A percentile compares a stretch with the other conserved stretches of the same genome.
These are phyloP conservation scores for Hydrolagus colliei DNA, from an alignment of 2,797 vertebrate genomes.

Conservation along the genomic window DNA sequence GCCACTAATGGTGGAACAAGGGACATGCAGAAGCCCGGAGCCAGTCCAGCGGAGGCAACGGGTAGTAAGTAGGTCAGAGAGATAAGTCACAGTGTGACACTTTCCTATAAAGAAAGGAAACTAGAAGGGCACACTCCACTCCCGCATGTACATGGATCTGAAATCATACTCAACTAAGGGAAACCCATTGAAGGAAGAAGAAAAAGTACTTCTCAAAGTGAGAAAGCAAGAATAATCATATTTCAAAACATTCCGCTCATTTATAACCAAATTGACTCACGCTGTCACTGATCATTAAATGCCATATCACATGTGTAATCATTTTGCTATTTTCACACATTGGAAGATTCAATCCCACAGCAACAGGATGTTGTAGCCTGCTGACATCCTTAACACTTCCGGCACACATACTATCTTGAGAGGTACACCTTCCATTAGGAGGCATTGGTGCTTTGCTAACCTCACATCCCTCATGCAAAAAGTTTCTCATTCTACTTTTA, in stretches of 20 bases:
- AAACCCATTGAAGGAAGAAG: background rate
- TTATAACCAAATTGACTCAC: background rate
- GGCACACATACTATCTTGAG: background rate
- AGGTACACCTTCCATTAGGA: constrained; percentile 21
- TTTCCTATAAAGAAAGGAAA: no score
- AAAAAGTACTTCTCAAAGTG: constrained; percentile 2
- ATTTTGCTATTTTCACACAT: background rate
- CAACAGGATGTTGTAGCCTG: no score
- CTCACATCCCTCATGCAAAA: background rate
- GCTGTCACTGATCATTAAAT: background rate
- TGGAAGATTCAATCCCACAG: background rate
- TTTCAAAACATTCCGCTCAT: background rate
- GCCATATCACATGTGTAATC: background rate
- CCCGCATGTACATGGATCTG: background rate
- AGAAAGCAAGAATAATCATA: background rate
- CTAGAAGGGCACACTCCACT: background rate
- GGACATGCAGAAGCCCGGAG: no score
- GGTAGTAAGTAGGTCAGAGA: no score
- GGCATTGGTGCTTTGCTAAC: constrained; percentile 8
- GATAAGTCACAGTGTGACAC: no score
- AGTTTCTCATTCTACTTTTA: background rate
- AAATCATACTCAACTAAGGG: background rate
- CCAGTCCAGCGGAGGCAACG: no score
- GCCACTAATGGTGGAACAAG: no score
- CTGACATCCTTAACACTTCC: background rate